Conservation (phyloP, 2,888 invertebrate species). For the Marasmarcha lunaedactyla region DNA sequence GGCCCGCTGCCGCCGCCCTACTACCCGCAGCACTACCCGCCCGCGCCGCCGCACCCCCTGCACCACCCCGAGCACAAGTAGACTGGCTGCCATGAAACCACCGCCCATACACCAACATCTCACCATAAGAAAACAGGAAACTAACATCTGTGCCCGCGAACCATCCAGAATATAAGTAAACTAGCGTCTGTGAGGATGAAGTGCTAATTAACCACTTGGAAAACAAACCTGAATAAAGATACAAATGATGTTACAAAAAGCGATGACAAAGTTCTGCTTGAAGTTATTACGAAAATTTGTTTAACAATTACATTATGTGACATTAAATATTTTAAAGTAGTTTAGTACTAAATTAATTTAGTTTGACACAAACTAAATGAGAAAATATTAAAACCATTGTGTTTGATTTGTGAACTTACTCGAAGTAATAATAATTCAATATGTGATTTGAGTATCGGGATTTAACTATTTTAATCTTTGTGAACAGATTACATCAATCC, state of each 20-base stretch:
- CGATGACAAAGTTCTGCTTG: no score
- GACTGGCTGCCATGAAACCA: conserved; percentile 6
- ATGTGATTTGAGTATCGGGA: no score
- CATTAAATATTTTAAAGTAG: no score
- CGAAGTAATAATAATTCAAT: no score
- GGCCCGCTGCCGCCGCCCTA: conserved; percentile 29
- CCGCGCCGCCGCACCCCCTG: conserved; percentile 13
- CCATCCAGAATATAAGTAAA: no score
- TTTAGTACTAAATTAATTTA: no score
- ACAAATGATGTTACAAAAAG: not conserved
- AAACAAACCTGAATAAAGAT: not conserved
- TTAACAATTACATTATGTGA: not conserved
- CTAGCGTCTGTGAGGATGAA: not conserved
- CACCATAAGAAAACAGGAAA: conserved; percentile 9
- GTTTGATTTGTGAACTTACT: no score
- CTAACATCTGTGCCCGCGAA: no score
- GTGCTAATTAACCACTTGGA: not conserved
- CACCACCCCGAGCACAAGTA: conserved; percentile 34
- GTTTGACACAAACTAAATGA: no score
- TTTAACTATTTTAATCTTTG: no score
- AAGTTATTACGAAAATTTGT: not conserved
- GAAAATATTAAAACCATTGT: no score
- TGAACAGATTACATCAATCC: no score
- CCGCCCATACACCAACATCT: conserved; percentile 6
- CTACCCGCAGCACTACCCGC: conserved; percentile 18